Percentiles rank a stretch among this genome's conserved stretches.
Evolutionary conservation across 2,113 vertebrate genomes (phyloP).

Genomic region (Corythoichthys intestinalis): DNA sequence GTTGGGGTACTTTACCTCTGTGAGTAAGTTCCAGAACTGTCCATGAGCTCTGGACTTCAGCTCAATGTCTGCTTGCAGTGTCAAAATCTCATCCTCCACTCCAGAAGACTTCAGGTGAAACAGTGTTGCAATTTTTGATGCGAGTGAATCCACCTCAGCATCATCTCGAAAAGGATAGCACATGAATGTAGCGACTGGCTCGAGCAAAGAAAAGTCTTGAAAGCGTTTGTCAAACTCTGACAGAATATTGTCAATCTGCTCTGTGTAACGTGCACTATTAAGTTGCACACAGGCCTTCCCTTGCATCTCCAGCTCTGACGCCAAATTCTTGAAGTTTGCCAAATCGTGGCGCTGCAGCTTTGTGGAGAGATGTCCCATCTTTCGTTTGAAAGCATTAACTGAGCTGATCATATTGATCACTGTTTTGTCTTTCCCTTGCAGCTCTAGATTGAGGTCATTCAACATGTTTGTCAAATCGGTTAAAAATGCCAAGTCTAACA

Average conservation of each 20-base stretch:
- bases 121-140: neutral
- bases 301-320: slow-evolving; percentile 15
- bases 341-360: slow-evolving; percentile 4
- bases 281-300: no score
- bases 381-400: no score
- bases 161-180: slow-evolving; percentile 21
- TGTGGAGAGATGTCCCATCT: no score
- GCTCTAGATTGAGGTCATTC: slow-evolving; percentile 36
- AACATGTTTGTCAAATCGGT: slow-evolving; percentile 43
- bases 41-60: neutral
- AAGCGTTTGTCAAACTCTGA: no score
- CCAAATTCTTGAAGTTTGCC: slow-evolving; percentile 16
- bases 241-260: no score
- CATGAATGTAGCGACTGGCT: slow-evolving; percentile 18
- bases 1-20: slow-evolving; percentile 40
- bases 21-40: slow-evolving; percentile 17
- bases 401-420: no score
- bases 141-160: slow-evolving; percentile 21
- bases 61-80: neutral
- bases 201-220: slow-evolving; percentile 26
- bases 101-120: no score
- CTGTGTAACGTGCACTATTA: no score
- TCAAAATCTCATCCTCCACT: neutral
- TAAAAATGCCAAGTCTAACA: no score
- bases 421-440: slow-evolving; percentile 39